Base-by-base conservation (phyloP, 2,888 invertebrate genomes). In the Podabrus alpinus region DNA sequence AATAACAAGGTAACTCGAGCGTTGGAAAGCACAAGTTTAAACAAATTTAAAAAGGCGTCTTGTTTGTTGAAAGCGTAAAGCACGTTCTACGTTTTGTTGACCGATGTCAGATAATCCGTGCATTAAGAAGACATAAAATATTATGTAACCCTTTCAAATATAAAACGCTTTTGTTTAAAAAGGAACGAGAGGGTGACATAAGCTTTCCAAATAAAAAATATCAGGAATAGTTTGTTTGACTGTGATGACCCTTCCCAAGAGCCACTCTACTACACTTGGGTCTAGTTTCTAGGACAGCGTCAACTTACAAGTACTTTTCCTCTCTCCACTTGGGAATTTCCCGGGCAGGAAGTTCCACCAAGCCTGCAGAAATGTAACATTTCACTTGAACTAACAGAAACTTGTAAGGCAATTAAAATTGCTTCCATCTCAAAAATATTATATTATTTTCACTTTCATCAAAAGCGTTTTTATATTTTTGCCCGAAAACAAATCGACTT, bases 231-330 rank as follows among this genome's bases (percentile, higher is more conserved):
- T 64, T 64, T 64, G 62, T 21, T 64, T 19, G 62, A 64, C 69
- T 60, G 69, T n/a, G 69, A 69, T 69, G 69, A 25, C 21, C 61
- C 75, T 69, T 72, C 66, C 66, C 72, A 66, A 72, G 75, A 69
- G 75, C 62, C 62, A 64, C 62, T 64, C 21, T 19, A 64, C 62
- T 64, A 19, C 72, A 72, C 72, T 68, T 64, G 69, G 72, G 68
- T 75, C 69, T 69, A 75, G 75, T 72, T 74, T 75, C 75, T 72
- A 72, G 72, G 75, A 75, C 75, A 73, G 73, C 75, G 71, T 74
- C 74, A 68, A 71, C 74, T 68, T 71, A 71, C 73, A 71, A 74
- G 71, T 71, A 71, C 71, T 70, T 74, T 74, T 64, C 70, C 21
- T 67, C 66, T 70, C 69, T 70, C 69, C 73, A 67, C 73, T 71